A percentile compares a stretch with the other conserved stretches of the same genome.
Conservation (phyloP, 2,797 vertebrate genomes). For the Coluber constrictor region DNA sequence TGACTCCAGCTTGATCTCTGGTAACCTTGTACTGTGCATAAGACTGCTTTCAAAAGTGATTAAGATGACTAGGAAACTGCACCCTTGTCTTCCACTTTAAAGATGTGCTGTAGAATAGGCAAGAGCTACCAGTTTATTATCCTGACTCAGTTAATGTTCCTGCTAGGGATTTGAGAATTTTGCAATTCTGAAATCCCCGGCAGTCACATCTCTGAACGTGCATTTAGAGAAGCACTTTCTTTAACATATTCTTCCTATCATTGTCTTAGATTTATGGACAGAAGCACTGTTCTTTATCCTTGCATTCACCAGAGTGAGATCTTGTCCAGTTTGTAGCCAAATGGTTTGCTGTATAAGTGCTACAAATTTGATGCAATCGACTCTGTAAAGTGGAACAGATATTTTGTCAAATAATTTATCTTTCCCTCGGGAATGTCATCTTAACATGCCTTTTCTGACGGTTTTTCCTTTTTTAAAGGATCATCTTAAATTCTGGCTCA, state of each 20-base stretch:
- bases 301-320: background rate
- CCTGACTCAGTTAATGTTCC: background rate
- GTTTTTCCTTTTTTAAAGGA: background rate
- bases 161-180: background rate
- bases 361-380: background rate
- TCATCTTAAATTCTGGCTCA: background rate
- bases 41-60: background rate
- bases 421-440: background rate
- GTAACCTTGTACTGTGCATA: background rate
- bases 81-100: background rate
- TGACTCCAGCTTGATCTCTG: background rate
- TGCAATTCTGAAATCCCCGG: background rate
- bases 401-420: background rate
- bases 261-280: background rate
- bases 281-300: background rate
- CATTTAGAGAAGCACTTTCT: background rate
- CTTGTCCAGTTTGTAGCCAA: background rate
- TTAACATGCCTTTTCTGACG: background rate
- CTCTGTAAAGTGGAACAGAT: background rate
- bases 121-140: background rate
- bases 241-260: background rate
- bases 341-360: accelerated
- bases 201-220: background rate
- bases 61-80: background rate
- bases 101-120: background rate